Base-by-base conservation (phyloP, 2,113 vertebrate species). In the Vombatus ursinus region DNA sequence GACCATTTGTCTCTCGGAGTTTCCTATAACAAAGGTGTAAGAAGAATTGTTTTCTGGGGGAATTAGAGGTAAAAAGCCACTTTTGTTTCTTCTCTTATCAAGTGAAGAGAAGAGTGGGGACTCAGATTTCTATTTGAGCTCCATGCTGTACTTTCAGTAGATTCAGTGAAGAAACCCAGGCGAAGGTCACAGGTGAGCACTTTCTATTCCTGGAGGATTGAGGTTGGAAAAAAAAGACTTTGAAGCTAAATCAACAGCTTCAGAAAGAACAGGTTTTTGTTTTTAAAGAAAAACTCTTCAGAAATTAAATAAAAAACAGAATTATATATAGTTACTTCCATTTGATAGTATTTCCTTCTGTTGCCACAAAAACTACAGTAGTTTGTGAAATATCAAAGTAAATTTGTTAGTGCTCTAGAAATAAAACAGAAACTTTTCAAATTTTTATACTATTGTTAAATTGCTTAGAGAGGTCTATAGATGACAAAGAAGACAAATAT, bases 51-150 rank as follows among this genome's bases (percentile, higher is more conserved):
- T 98, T 98, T 96, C 95, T 95, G 91, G 94, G 96, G 0, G 95
- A 97, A 97, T 98, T 97, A 97, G 95, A 97, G 96, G 96, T 97
- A 97, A 98, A 84, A 98, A 98, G 97, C 95, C 97, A 97, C 96
- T 97, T 97, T 97, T 98, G 98, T 98, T 97, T 98, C 97, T 98
- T 94, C 96, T 97, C 94, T 96, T 97, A 97, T 95, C 97, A 95
- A 97, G 97, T 96, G 96, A 97, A 93, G 97, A 96, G 95, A 96
- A 96, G 97, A 97, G 95, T 84, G 95, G 92, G 96, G 95, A 93
- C 95, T 98, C 91, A 37, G 77, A 89, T 97, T 98, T 98, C 98
- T 97, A 96, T 97, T 93, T 97, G 95, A 97, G 96, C 95, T 84
- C 77, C 89, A 31, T 5, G 0, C 91, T 25, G 48, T 91, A 95